Evolutionary conservation across 2,888 invertebrate genomes (phyloP), one percentile per base, ranked within the genome.

Genomic region (Caenorhabditis wallacei): DNA sequence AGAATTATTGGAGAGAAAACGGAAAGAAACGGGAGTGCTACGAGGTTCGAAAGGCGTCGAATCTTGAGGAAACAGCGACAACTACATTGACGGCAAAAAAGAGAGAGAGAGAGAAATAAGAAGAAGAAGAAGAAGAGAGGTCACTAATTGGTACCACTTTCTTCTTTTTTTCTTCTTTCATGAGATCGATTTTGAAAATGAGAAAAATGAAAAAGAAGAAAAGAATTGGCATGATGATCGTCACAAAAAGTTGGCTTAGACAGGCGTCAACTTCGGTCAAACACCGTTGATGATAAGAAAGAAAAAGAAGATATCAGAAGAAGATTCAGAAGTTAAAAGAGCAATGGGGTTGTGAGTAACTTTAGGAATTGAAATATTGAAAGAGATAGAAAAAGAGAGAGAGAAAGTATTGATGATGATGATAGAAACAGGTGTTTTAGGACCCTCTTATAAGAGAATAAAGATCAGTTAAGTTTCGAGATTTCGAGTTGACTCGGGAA

Each of bases 71-170:
- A 63, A 13, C 13, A 59, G 53, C 53, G 61, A 61, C 61, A 51
- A 53, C 61, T 35, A 37, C 61, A 63, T 24, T 43, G 74, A 64
- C 40, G 64, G 63, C 40, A 46, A 18, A 30, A n/a, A 8, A 30
- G 30, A 30, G 30, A 30, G 30, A 30, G 72, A 74, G 69, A 75
- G 48, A 66, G 22, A 54, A 48, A 75, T 53, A 40, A 40, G 40
- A 40, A 40, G 35, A 53, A 56, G 59, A 59, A n/a, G n/a, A n/a
- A n/a, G 57, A 69, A 54, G 68, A 69, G 76, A 69, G 76, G 68
- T 76, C 76, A 76, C 76, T 76, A 76, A 76, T 76, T 76, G 76
- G 76, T 61, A 69, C 76, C 76, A 76, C 76, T 76, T 76, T 76
- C 68, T 68, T 76, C 68, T 69, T 68, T 68, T 56, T 68, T 53